Evolutionary conservation across 2,797 vertebrate genomes (phyloP), one percentile per base, ranked within the genome.

Genomic region (Periparus ater): DNA sequence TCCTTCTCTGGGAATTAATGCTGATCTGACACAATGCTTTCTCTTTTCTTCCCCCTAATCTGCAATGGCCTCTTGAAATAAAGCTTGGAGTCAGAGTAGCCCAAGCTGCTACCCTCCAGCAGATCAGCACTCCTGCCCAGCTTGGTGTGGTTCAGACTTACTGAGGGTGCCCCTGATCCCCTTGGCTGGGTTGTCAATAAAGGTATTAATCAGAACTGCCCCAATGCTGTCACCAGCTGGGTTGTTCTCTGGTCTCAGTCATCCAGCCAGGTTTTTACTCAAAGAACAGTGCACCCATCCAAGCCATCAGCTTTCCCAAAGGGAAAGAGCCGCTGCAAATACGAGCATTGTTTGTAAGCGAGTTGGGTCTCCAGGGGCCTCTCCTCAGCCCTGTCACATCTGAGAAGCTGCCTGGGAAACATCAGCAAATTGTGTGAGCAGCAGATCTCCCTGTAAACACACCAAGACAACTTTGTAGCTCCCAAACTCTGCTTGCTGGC

Each of bases 321-420:
- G 73, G 72, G 61, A 48, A 72, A 55, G 36, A 85, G 23, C 54
- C 51, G 7, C 48, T 38, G 44, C 36, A 58, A 36, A 44, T 9
- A 22, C 0, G 0, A 82, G 54, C 0, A 0, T 17, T 84, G 51
- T 87, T 93, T 61, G 42, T 62, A 47, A 26, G 44, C 0, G 0
- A 54, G 7, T n/a, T 62, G 71, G 42, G 23, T 72, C 62, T 65
- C 29, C 2, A 58, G 75, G 18, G 42, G 11, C 34, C 34, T 67
- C 17, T 71, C 34, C n/a, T 92, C 91, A 95, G 90, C 86, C 91
- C 84, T 32, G 32, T 36, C 87, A 71, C 5, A 1, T 91, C 67
- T 82, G 89, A 5, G 4, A 88, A 88, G 83, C 62, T 72, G 62
- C 93, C 93, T 95, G 96, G 96, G 95, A 97, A 94, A 86, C 78